These are phyloP conservation scores for Aricia artaxerxes DNA, from an alignment of 2,888 invertebrate species.

Conservation along the genomic window DNA sequence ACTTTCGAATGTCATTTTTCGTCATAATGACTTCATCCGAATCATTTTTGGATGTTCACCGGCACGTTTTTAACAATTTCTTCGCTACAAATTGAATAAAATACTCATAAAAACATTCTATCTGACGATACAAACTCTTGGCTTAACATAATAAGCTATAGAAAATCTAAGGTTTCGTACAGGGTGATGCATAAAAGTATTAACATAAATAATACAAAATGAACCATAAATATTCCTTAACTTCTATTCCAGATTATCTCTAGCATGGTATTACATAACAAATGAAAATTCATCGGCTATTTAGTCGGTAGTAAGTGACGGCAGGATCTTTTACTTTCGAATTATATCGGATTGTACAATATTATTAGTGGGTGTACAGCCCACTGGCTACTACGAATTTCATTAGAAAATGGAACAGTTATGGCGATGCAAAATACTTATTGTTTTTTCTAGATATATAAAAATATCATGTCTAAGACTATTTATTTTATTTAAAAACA, in stretches of 20 bases:
- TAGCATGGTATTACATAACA: not conserved
- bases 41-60: not conserved
- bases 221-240: conserved; percentile 6
- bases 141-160: conserved; percentile 25
- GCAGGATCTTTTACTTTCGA: not conserved
- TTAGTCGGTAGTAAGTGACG: not conserved
- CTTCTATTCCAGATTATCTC: conserved; percentile 2
- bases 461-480: too few species aligned
- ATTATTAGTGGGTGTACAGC: not conserved
- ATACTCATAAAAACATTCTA: conserved; percentile 43
- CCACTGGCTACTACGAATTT: not conserved
- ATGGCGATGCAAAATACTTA: not conserved
- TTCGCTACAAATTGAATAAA: conserved; percentile 32
- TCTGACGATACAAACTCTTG: conserved; percentile 34
- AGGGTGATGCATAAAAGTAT: not conserved
- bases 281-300: conserved; percentile 16
- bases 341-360: not conserved
- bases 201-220: not conserved
- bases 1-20: not conserved
- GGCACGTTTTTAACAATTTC: conserved; percentile 27
- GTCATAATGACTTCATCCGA: conserved; percentile 19
- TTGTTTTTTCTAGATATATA: not conserved
- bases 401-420: not conserved
- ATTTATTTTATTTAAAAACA: not conserved
- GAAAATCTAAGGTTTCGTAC: conserved; percentile 21